Base-by-base conservation (phyloP, 2,888 invertebrate genomes). In the Bruchidius siliquastri region DNA sequence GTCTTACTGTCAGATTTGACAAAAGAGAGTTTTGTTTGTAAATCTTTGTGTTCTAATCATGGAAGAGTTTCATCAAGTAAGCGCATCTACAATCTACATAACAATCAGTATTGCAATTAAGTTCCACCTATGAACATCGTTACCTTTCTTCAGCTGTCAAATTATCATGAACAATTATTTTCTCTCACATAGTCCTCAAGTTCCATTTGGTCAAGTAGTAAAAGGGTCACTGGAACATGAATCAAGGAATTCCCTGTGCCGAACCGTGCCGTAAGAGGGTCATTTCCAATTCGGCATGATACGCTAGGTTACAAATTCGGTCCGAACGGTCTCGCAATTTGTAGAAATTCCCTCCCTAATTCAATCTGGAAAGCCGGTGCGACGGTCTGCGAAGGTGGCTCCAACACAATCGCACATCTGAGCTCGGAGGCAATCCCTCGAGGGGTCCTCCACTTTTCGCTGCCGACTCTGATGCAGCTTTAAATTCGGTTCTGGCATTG, bases 321-420 rank as follows among this genome's bases (percentile, higher is more conserved):
- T 69, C 71, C 73, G 75, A 79, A 80, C 77, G 77, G 79, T 80
- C 78, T 78, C 49, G 13, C 81, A 81, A 81, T 82, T 81, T 81
- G 81, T 76, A 76, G 79, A 79, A 81, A 81, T 78, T 82, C 82
- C 82, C 81, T 79, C 83, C 83, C 81, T 84, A 83, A 84, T 84
- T 83, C 83, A 82, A 83, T 84, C 83, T 82, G 79, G 80, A 81
- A 79, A 79, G 79, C 79, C 81, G n/a, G 80, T 80, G 79, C 79
- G 79, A 79, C 79, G 82, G 81, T 81, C 49, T 49, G 18, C 49
- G 18, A 49, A 49, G 49, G 18, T 13, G 18, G 49, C 49, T 49
- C 6, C 26, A 26, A 18, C 84, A 82, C 84, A 84, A 84, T 84
- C 82, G 83, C 85, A 82, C 86, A 85, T 84, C 86, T 86, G 85